Evolutionary conservation across 2,113 vertebrate species (phyloP), one percentile per base, ranked within the genome.

Genomic region (Crotophaga sulcirostris): DNA sequence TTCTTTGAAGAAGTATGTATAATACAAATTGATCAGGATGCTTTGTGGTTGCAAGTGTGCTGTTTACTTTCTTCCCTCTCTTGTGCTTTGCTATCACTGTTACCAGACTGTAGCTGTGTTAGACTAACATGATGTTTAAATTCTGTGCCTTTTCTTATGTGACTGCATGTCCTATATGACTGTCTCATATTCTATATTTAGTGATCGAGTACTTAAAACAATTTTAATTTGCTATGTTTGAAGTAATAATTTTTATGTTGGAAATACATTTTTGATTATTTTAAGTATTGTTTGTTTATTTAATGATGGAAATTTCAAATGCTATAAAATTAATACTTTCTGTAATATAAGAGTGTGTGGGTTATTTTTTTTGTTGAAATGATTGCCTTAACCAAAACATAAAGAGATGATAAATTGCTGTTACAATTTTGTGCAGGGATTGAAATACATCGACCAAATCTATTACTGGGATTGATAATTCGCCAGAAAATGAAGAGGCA

Each of bases 391-490:
- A 74, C 24, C 9, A 36, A 77, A 91, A 54, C 11, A 59, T 16
- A 58, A 60, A 38, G 62, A 69, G 85, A 21, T 92, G 68, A 38
- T 77, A 94, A 85, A 95, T 80, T 95, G 42, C 42, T 97, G 29
- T 94, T 97, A 73, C 81, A 56, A 72, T 97, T 96, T 97, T 97
- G 96, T 69, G 74, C 97, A 99, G 99, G 99, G 38, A 98, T 99
- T 93, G 99, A 99, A 97, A 98, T 98, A 59, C 99, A 99, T 95
- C 98, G 99, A 96, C 98, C 98, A 90, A 99, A 99, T 97, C 98
- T 99, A 17, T 98, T 99, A 60, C 97, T 99, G 81, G 99, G 99
- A 78, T 97, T 99, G 79, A 98, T 99, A 84, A 99, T 99, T 95
- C 99, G 99, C 59, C 99, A 99, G 83, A 98, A 99, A 94, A 97